Percentiles rank a stretch among this genome's conserved stretches.
Conservation (phyloP, 2,113 vertebrate species). For the Merops nubicus region DNA sequence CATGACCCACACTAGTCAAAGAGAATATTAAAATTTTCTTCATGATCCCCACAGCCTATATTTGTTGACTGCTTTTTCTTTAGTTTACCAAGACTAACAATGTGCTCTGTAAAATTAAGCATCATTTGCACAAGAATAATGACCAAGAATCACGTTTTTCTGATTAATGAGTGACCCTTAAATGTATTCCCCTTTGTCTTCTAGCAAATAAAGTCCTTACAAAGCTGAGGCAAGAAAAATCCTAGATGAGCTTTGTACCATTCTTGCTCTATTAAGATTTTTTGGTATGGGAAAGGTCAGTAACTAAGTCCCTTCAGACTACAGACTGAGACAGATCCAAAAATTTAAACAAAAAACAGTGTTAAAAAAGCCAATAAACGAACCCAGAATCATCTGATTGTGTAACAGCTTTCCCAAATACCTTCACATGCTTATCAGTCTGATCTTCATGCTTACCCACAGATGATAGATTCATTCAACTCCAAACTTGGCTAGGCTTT, state of each 20-base stretch:
- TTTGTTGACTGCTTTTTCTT: background rate
- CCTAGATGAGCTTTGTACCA: background rate
- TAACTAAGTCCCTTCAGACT: slow-evolving; percentile 39
- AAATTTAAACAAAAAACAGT: slow-evolving; percentile 8
- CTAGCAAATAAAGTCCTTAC: background rate
- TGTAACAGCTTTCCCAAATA: background rate
- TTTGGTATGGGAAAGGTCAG: slow-evolving; percentile 52
- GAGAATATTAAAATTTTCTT: background rate
- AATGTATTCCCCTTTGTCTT: background rate
- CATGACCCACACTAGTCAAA: background rate
- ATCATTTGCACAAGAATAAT: background rate
- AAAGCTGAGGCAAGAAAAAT: background rate
- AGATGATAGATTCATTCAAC: background rate
- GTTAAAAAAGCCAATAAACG: slow-evolving; percentile 12
- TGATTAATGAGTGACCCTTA: background rate
- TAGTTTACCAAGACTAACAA: background rate
- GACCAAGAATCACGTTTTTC: background rate
- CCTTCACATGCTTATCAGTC: background rate
- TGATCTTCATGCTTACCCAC: background rate
- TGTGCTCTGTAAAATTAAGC: background rate
- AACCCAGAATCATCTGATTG: background rate
- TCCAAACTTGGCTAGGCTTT: background rate
- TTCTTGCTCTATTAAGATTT: background rate
- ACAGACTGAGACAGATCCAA: background rate
- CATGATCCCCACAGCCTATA: background rate